These are phyloP conservation scores for Arothron firmamentum DNA, from an alignment of 2,113 vertebrate species.

Conservation along the genomic window DNA sequence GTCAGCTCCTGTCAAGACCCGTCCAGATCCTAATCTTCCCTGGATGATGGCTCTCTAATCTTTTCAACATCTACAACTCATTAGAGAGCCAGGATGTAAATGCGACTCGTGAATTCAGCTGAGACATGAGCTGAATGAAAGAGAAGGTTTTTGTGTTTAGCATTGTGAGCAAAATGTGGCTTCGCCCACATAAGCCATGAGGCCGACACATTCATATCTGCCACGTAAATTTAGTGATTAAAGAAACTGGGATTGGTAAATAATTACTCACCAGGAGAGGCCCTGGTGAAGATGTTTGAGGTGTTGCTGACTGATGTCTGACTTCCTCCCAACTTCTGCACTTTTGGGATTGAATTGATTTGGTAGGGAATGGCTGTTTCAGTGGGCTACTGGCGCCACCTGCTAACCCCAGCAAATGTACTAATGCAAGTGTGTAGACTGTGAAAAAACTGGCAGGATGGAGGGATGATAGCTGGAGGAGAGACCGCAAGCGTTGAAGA, in stretches of 20 bases:
- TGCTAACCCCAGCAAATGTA: slow-evolving; percentile 11
- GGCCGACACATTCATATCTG: neutral
- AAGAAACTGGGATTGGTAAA: no score
- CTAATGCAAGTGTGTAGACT: slow-evolving; percentile 2
- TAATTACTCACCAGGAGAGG: neutral
- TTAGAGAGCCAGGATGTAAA: slow-evolving; percentile 34
- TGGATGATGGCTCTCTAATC: slow-evolving; percentile 60
- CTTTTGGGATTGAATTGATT: slow-evolving; percentile 48
- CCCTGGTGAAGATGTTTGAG: slow-evolving; percentile 29
- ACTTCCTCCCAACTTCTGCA: slow-evolving; percentile 23
- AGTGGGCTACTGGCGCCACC: neutral
- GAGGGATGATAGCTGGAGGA: slow-evolving; percentile 7
- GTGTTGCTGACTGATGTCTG: slow-evolving; percentile 41
- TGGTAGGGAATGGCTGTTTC: slow-evolving; percentile 16
- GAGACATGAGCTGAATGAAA: neutral
- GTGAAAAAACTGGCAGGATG: slow-evolving; percentile 1
- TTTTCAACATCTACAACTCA: slow-evolving; percentile 42
- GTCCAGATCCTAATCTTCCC: slow-evolving; percentile 58
- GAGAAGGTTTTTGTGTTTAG: no score
- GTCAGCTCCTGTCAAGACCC: slow-evolving; percentile 51
- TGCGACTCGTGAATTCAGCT: slow-evolving; percentile 12
- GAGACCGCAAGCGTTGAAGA: slow-evolving; percentile 2
- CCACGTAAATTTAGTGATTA: neutral
- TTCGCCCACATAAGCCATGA: neutral
- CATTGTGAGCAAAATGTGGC: neutral